These are phyloP conservation scores for Schizaphis graminum DNA, from an alignment of 2,888 invertebrate genomes.

Conservation along the genomic window DNA sequence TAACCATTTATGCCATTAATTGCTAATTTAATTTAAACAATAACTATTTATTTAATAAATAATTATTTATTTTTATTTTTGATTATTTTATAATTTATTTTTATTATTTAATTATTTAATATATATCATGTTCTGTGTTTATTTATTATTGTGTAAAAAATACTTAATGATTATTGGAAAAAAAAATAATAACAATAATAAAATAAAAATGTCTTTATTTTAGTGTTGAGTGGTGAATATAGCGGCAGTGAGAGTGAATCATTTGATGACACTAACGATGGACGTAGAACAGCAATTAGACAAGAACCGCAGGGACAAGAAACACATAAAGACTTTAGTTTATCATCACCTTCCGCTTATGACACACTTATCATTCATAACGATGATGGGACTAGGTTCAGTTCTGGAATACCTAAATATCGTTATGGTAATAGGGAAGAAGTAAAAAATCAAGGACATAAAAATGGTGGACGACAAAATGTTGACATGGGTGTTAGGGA, in stretches of 20 bases:
- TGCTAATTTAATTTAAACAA: no score
- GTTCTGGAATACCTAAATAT: conserved; percentile 50
- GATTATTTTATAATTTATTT: neutral
- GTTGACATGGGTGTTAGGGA: conserved; percentile 73
- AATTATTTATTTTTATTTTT: no score
- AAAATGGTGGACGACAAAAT: conserved; percentile 61
- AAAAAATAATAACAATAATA: neutral
- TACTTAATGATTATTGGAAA: neutral
- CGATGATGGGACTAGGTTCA: conserved; percentile 43
- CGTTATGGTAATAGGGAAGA: conserved; percentile 56
- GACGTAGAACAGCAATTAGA: conserved; percentile 72
- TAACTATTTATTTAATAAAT: neutral
- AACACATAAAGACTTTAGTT: conserved; percentile 72
- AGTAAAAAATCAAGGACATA: conserved; percentile 54
- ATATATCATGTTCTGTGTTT: neutral
- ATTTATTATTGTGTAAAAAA: neutral
- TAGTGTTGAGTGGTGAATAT: conserved; percentile 55
- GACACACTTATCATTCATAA: conserved; percentile 87
- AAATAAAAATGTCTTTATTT: conserved; percentile 14
- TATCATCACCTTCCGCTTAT: conserved; percentile 76
- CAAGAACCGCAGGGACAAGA: conserved; percentile 95
- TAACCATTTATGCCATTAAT: no score
- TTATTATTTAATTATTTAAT: neutral
- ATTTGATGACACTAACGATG: conserved; percentile 54
- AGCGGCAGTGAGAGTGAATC: conserved; percentile 63